A percentile compares a stretch with the other conserved stretches of the same genome.
These are phyloP conservation scores for Molorchus minor DNA, from an alignment of 2,888 invertebrate genomes.

Conservation along the genomic window DNA sequence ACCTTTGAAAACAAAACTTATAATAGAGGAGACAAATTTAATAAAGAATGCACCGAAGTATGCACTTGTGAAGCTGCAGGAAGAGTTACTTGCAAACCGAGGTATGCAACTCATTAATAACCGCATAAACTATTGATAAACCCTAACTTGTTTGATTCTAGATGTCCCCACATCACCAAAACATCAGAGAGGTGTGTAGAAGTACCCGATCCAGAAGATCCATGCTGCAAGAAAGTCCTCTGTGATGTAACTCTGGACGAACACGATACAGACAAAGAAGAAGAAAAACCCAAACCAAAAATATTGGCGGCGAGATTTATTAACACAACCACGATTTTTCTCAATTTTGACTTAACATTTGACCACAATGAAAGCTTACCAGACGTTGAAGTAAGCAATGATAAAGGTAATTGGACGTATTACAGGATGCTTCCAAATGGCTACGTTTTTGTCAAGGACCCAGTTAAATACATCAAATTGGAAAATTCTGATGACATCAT, in stretches of 20 bases:
- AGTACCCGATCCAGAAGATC: constrained; percentile 82
- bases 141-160: constrained; percentile 48
- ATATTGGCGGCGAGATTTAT: constrained; percentile 56
- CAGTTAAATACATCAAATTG: constrained; percentile 54
- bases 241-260: constrained; percentile 86
- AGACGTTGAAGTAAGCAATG: constrained; percentile 61
- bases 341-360: constrained; percentile 59
- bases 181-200: constrained; percentile 80
- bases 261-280: constrained; percentile 68
- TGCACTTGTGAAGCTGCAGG: constrained; percentile 82
- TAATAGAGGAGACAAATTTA: constrained; percentile 75
- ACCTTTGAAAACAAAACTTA: constrained; percentile 76
- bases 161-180: constrained; percentile 70
- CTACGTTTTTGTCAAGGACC: constrained; percentile 50
- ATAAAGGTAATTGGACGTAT: constrained; percentile 62
- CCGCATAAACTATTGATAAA: background rate
- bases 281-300: constrained; percentile 49
- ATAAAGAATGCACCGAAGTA: constrained; percentile 81
- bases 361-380: constrained; percentile 54
- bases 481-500: constrained; percentile 57
- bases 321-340: constrained; percentile 59
- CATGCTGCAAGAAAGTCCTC: constrained; percentile 85
- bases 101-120: constrained; percentile 45
- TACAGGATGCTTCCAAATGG: constrained; percentile 59
- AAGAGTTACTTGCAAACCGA: constrained; percentile 60